Base-by-base conservation (phyloP, 1,140 invertebrate genomes). In the Mycetomoellerius zeteki region DNA sequence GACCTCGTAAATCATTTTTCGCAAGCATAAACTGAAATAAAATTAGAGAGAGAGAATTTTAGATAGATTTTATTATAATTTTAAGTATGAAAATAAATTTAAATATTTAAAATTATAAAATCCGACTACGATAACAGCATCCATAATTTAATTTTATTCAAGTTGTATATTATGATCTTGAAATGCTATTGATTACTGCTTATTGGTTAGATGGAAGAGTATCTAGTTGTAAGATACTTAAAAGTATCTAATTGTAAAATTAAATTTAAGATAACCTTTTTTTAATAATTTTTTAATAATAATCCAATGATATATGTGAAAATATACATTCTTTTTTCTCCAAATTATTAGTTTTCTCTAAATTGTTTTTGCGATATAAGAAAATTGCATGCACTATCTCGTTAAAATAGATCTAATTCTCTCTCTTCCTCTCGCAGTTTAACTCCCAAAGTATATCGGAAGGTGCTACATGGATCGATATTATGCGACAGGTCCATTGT, bases 401-500 rank as follows among this genome's bases (percentile, higher is more conserved):
- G 37, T 43, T 43, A n/a, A 71, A 67, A 54, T 54, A 69, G 24
- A 67, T 81, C 30, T 43, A 54, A 54, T 30, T 14, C 60, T 33
- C 76, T 65, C 19, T 16, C 12, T 50, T 33, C 10, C 24, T 30
- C 30, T 8, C 30, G n/a, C 16, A 19, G 10, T 69, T 56, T 37
- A 56, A 58, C 21, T 52, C 52, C 5, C 21, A 56, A 21, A 81
- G 65, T 56, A 43, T n/a, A 81, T 71, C 64, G 47, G 73, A 78
- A 60, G 43, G 27, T 62, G 76, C 8, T 30, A 37, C 24, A 58
- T 54, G 75, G 84, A 69, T 80, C 64, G 43, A 65, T 77, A 67
- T 86, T 80, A 69, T 69, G 27, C 84, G 75, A 80, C 30, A 54
- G 62, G 62, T 69, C 62, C 75, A 86, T 86, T 86, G 84, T 86